Conservation (phyloP, 2,797 vertebrate species). For the Propithecus deckenii region DNA sequence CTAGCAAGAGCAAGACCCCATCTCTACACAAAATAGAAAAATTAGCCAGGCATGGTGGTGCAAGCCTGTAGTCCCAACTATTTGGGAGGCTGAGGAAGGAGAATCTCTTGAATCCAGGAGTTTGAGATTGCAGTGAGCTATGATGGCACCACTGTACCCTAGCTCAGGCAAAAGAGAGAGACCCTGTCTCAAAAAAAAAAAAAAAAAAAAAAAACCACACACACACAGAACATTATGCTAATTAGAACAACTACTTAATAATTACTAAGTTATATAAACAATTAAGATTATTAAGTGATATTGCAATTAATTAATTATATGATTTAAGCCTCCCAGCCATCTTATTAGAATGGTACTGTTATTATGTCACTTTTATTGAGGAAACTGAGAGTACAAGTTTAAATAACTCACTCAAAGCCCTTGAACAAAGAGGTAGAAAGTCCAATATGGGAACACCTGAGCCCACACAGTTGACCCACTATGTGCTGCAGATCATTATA, state of each 20-base stretch:
- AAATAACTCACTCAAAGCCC: not conserved
- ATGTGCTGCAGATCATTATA: accelerated
- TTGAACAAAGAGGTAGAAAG: not conserved
- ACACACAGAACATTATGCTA: not conserved
- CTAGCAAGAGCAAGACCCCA: no score
- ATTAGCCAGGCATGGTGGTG: no score
- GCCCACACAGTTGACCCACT: not conserved
- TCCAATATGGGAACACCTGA: not conserved
- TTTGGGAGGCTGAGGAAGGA: no score
- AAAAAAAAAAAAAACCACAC: not conserved
- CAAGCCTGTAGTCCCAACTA: no score
- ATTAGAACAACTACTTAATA: not conserved
- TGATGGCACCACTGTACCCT: not conserved
- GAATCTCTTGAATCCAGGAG: no score
- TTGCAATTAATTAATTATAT: not conserved
- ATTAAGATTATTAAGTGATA: not conserved
- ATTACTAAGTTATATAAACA: not conserved
- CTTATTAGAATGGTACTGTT: not conserved
- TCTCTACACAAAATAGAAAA: no score
- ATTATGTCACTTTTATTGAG: not conserved
- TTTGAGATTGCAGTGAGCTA: not conserved
- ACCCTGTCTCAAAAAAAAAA: not conserved
- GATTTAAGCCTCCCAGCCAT: not conserved
- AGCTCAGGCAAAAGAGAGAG: no score
- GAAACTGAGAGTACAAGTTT: not conserved